A percentile compares a stretch with the other conserved stretches of the same genome.
These are phyloP conservation scores for Ceratina calcarata DNA, from an alignment of 1,140 invertebrate genomes.

Conservation along the genomic window DNA sequence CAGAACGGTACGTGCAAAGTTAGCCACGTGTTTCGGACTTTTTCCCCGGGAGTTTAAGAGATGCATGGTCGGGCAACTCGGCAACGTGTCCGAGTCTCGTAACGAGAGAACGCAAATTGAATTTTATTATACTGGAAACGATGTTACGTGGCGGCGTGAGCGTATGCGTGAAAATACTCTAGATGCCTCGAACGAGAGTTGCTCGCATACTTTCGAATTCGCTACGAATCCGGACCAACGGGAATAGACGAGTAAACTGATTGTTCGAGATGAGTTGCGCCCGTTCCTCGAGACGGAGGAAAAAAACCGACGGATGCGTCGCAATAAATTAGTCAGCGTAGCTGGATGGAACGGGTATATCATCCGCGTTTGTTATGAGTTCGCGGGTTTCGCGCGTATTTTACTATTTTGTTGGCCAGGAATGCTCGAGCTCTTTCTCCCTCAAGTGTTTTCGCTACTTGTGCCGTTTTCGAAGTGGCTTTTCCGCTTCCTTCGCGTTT, in stretches of 20 bases:
- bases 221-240: too few species aligned
- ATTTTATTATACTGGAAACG: slow-evolving; percentile 22
- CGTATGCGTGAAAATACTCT: not conserved
- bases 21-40: slow-evolving; percentile 10
- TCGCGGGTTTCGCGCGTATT: slow-evolving; percentile 3
- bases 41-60: slow-evolving; percentile 6
- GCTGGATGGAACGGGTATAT: too few species aligned
- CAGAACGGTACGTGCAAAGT: not conserved
- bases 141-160: not conserved
- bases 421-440: slow-evolving; percentile 10
- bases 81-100: not conserved
- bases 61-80: not conserved
- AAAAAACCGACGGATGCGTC: too few species aligned
- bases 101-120: slow-evolving; percentile 12
- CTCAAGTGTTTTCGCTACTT: slow-evolving; percentile 49
- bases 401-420: slow-evolving; percentile 14
- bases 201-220: too few species aligned
- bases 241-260: too few species aligned
- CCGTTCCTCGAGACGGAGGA: too few species aligned
- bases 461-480: slow-evolving; percentile 41
- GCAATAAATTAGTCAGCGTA: not conserved
- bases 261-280: too few species aligned
- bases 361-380: not conserved
- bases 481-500: slow-evolving; percentile 23
- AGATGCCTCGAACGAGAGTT: too few species aligned